Base-by-base conservation (phyloP, 92 coral and sea anemone genomes). In the Ricordea florida region DNA sequence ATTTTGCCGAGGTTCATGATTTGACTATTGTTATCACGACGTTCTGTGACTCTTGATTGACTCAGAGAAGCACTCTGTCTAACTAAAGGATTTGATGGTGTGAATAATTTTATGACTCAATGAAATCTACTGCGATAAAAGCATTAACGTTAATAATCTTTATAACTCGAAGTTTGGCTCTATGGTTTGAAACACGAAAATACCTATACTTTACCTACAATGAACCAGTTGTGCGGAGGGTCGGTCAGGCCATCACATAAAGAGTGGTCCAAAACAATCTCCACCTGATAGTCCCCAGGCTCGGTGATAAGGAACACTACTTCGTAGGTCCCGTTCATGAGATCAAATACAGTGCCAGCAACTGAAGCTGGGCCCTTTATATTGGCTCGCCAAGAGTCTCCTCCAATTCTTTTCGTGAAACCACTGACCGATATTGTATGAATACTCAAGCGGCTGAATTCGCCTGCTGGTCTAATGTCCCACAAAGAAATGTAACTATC, bases 401-500 rank as follows among this genome's bases (percentile, higher is more conserved):
- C 97, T 21, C 97, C 97, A 30, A 91, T 83, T 25, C 41, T 74
- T 79, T 91, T 91, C 23, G 57, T 73, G 37, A 22, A 14, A 14
- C 93, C 97, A 17, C 42, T 73, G 49, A 53, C 66, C 33, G 88
- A 57, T n/a, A 84, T 72, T 11, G 94, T 80, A 50, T 72, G 82
- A 45, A 94, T 92, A 42, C 87, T 83, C 70, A 94, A 69, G 48
- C 65, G 85, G 37, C 94, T 85, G 61, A 92, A 94, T 66, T 92
- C 96, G 2, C 98, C 98, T 7, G 93, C 91, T 3, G 94, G 96
- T 2, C 89, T 91, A 47, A 92, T 89, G 53, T 91, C 93, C 97
- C 90, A 91, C 56, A 87, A 32, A 36, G 84, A 77, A 56, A 93
- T 81, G 47, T 64, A 93, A 30, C 98, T 93, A 20, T 31, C 66